Evolutionary conservation across 1,140 invertebrate species (phyloP), one percentile per base, ranked within the genome.

Genomic region (Wiebesia pumilae): DNA sequence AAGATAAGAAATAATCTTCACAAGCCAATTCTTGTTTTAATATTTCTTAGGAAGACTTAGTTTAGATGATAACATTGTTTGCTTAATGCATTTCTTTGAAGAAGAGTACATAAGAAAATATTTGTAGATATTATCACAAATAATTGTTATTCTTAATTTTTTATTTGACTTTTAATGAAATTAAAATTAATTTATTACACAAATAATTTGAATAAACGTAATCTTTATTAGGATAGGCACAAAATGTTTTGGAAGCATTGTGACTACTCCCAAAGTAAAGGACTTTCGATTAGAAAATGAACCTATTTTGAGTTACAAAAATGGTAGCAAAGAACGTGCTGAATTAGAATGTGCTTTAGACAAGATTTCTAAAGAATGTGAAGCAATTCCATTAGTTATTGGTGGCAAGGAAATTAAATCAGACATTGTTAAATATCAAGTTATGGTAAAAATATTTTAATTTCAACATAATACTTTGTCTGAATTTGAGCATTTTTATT

Each of bases 371-470:
- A 93, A 92, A 35, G 94, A 95, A 67, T 96, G 96, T 62, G 95
- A 97, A 91, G 98, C 99, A 88, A 95, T 99, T 77, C 98, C 98
- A 0, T 97, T 99, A 90, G 95, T 99, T 35, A 98, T 99, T 91
- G 98, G 98, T 21, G 96, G 97, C 87, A 95, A 99, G 93, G 97
- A 97, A 93, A 96, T 97, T 89, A 95, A 95, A 85, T 97, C 97
- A 2, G 95, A 97, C 62, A 94, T 96, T 88, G 95, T 97, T 40
- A 95, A 95, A 88, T 96, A 97, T 93, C 97, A 98, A 95, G 95
- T 96, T 78, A 95, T 96, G 95, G 96, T 96, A 93, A 94, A 91
- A 90, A 80, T 40, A 33, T 1, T 83, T 83, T 75, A 24, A 62
- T 78, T 81, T 40, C 43, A 14, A 69, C 35, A 3, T 71, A 47